A percentile compares a stretch with the other conserved stretches of the same genome.
Evolutionary conservation across 2,888 invertebrate species (phyloP).

Genomic region (Tethea ocularis): DNA sequence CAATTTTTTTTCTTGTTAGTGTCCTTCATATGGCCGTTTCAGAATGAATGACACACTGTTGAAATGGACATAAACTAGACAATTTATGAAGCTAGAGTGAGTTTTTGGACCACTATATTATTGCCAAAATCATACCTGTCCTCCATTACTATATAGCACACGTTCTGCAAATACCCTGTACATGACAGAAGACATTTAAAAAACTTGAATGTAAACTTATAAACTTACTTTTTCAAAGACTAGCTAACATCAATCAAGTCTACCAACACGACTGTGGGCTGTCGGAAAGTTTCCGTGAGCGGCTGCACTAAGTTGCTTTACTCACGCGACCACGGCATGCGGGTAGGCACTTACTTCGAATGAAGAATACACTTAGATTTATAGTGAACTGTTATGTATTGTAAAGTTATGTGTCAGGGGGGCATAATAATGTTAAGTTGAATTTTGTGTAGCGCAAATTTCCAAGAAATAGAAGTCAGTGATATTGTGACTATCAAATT

Average conservation of each 20-base stretch:
- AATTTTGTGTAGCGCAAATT: not conserved
- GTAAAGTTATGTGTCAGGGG: not conserved
- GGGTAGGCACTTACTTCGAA: not conserved
- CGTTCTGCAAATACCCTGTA: too few species aligned
- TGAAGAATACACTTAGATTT: not conserved
- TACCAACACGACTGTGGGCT: not conserved
- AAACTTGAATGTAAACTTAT: not conserved
- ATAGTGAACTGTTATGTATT: not conserved
- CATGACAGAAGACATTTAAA: not conserved
- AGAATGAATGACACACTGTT: too few species aligned
- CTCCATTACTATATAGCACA: too few species aligned
- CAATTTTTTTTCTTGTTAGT: too few species aligned
- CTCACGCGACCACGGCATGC: not conserved
- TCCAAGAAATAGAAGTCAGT: too few species aligned
- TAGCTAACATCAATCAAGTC: not conserved
- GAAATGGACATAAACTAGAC: too few species aligned
- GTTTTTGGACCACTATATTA: too few species aligned
- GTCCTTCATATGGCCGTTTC: too few species aligned
- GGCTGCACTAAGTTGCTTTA: not conserved
- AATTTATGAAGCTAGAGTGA: too few species aligned
- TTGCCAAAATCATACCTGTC: too few species aligned
- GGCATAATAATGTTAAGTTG: not conserved
- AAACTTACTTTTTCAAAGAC: not conserved
- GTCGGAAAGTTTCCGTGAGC: not conserved
- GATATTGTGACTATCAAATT: too few species aligned